These are phyloP conservation scores for Melieria picta DNA, from an alignment of 2,888 invertebrate genomes.

Conservation along the genomic window DNA sequence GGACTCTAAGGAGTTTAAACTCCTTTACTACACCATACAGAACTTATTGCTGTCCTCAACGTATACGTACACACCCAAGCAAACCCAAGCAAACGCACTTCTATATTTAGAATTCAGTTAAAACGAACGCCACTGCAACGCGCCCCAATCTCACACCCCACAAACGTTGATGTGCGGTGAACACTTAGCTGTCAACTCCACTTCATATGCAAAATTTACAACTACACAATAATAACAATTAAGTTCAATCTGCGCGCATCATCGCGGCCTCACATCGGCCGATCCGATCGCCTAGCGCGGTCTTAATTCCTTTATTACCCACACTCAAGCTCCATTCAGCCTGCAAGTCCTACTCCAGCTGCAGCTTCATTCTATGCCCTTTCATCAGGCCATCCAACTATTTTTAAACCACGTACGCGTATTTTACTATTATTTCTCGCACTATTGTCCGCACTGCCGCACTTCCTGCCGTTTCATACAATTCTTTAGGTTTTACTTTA, in stretches of 20 bases:
- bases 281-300: not conserved
- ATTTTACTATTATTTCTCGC: too few species aligned
- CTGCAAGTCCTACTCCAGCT: too few species aligned
- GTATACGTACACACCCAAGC: not conserved
- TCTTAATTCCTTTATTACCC: not conserved
- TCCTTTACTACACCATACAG: too few species aligned
- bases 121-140: not conserved
- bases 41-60: too few species aligned
- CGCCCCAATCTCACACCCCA: constrained; percentile 12
- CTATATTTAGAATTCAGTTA: constrained; percentile 13
- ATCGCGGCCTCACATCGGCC: too few species aligned
- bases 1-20: too few species aligned
- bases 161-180: constrained; percentile 36
- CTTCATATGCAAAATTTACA: constrained; percentile 28
- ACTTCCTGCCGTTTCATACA: constrained; percentile 10
- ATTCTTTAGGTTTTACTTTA: constrained; percentile 17
- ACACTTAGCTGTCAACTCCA: constrained; percentile 36
- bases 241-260: constrained; percentile 5
- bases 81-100: not conserved
- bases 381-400: constrained; percentile 4
- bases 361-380: not conserved
- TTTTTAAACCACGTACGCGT: not conserved
- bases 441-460: not conserved
- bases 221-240: constrained; percentile 25
- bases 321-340: too few species aligned